These are phyloP conservation scores for Enteromius trimaculatus DNA, from an alignment of 2,797 vertebrate genomes.

Conservation along the genomic window DNA sequence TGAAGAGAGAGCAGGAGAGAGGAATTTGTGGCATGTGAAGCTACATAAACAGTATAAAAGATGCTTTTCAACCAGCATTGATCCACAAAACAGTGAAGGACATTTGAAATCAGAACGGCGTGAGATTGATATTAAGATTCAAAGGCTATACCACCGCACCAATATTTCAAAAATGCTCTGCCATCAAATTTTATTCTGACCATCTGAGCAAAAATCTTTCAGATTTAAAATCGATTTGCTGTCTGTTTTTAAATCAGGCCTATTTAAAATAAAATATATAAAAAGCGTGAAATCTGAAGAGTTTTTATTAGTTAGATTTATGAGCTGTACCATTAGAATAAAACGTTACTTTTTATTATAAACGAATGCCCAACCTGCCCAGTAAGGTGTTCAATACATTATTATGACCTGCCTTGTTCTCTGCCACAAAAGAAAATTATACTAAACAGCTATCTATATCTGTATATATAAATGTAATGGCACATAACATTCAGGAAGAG, in stretches of 20 bases:
- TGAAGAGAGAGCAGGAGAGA: neutral
- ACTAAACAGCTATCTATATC: conserved; percentile 13
- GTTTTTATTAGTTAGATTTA: neutral
- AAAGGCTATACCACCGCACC: neutral
- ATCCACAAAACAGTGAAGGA: conserved; percentile 10
- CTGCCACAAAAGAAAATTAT: conserved; percentile 4
- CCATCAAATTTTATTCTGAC: neutral
- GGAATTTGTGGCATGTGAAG: conserved; percentile 9
- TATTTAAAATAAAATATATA: neutral
- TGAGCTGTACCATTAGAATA: neutral
- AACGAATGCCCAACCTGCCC: neutral
- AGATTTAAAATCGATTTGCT: conserved; percentile 24
- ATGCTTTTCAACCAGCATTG: conserved; percentile 5
- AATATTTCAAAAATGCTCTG: neutral
- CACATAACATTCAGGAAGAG: conserved; percentile 58
- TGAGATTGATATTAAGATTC: conserved; percentile 24
- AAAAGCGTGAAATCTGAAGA: neutral
- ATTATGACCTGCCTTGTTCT: conserved; percentile 45
- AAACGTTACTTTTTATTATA: neutral
- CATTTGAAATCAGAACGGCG: conserved; percentile 16
- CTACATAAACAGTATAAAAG: neutral
- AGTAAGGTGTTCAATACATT: conserved; percentile 2
- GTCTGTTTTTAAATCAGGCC: conserved; percentile 9
- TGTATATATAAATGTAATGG: conserved; percentile 47
- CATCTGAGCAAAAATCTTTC: neutral